Base-by-base conservation (phyloP, 2,113 vertebrate genomes). In the Elephas maximus region DNA sequence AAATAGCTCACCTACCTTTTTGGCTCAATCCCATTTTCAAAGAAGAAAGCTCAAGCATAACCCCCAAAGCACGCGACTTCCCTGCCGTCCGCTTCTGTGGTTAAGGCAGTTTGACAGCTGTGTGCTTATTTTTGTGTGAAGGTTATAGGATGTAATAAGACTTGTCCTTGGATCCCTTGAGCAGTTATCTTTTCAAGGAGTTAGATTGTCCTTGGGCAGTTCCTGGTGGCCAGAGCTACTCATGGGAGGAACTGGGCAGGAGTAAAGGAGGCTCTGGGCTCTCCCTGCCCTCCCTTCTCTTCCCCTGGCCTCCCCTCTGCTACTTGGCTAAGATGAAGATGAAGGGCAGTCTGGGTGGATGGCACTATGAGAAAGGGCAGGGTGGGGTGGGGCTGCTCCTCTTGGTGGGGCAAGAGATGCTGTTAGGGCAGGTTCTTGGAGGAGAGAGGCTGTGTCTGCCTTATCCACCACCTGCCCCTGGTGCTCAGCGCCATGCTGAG, bases 1-100 rank as follows among this genome's bases (percentile, higher is more conserved):
- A 97, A 63, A 60, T 69, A 79, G 62, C 41, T 96, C 62, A 28
- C 89, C 95, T 96, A 48, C 51, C 76, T 91, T n/a, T 28, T 51
- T 81, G 65, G 7, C 3, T 45, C 71, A 78, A 69, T 65, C 51
- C n/a, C 20, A 7, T 74, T 95, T 95, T 79, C 86, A 81, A 94
- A 92, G 83, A 44, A 24, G 44, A 44, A 77, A 88, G 76, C 21
- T 76, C 24, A 88, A 28, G 28, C 17, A 33, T 15, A 30, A 4
- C 0, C 11, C 6, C 8, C 67, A 23, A 81, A 37, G 41, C 6
- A 4, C 14, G 48, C 44, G 69, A 33, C 74, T n/a, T 11, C 14
- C 21, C 57, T 62, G 1, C 33, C 65, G 14, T 76, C 17, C 24
- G 14, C 78, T 65, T 78, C 53, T 88, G 4, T 80, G 44, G 6